Evolutionary conservation across 2,113 vertebrate genomes (phyloP).

Genomic region (Dasyurus viverrinus): DNA sequence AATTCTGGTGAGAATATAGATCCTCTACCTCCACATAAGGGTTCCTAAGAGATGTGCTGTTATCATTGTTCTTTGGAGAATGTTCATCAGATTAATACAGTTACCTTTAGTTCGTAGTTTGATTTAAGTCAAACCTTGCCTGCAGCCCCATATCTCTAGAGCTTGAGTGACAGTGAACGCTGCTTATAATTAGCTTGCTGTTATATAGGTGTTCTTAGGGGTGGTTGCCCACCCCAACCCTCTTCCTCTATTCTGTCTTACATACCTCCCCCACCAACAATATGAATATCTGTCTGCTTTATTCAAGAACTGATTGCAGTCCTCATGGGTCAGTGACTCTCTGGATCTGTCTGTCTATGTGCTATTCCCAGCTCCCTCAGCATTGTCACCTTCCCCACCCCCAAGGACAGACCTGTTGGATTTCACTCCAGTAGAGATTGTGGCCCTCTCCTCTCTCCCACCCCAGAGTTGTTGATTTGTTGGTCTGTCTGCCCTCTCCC

Average conservation of each 20-base stretch:
- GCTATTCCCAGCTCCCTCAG: not conserved
- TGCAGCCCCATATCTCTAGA: not conserved
- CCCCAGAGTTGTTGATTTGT: not conserved
- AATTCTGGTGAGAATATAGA: not conserved
- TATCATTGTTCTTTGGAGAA: not conserved
- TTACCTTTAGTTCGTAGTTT: not conserved
- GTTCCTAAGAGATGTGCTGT: not conserved
- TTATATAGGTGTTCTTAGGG: not conserved
- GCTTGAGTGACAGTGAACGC: not conserved
- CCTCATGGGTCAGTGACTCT: not conserved
- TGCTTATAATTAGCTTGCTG: not conserved
- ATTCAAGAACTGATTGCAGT: not conserved
- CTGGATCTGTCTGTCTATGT: not conserved
- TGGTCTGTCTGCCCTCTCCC: not conserved
- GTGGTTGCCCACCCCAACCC: not conserved
- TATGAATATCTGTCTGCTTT: not conserved
- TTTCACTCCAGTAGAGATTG: not conserved
- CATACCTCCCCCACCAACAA: not conserved
- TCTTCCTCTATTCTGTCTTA: not conserved
- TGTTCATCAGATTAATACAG: not conserved
- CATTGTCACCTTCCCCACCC: not conserved
- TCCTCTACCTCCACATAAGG: not conserved
- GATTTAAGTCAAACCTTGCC: not conserved
- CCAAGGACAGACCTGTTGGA: not conserved
- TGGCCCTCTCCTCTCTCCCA: not conserved